These are phyloP conservation scores for Geophilus truncorum DNA, from an alignment of 2,888 invertebrate genomes.

Conservation along the genomic window DNA sequence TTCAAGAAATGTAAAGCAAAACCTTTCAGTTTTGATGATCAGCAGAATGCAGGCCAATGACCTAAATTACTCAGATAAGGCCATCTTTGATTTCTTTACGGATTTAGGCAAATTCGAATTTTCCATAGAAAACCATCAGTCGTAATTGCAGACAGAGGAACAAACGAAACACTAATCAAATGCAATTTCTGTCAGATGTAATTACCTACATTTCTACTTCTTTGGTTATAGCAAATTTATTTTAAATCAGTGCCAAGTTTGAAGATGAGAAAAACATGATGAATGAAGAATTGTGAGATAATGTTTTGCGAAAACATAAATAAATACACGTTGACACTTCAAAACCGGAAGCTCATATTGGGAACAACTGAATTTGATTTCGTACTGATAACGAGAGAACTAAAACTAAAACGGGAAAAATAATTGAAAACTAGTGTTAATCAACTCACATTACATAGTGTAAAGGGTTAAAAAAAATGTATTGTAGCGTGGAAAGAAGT, in stretches of 20 bases:
- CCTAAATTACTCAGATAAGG: not conserved
- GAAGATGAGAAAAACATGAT: not conserved
- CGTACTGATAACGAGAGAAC: not conserved
- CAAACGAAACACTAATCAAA: slow-evolving; percentile 20
- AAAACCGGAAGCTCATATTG: not conserved
- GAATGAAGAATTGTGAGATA: not conserved
- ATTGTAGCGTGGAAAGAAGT: not conserved
- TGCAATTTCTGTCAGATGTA: not conserved
- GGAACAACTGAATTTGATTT: not conserved
- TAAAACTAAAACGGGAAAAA: not conserved
- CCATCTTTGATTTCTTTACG: not conserved
- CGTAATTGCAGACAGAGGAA: not conserved
- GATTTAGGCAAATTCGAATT: not conserved
- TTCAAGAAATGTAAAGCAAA: no score
- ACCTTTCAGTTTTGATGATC: not conserved
- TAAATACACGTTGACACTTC: not conserved
- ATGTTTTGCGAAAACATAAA: not conserved
- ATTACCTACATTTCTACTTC: not conserved
- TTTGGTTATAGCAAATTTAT: not conserved
- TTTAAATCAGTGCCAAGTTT: not conserved
- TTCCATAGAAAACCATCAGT: no score
- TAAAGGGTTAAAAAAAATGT: not conserved
- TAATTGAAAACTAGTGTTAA: not conserved
- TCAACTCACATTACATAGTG: not conserved
- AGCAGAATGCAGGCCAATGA: not conserved